Conservation (phyloP, 1,140 invertebrate genomes). For the Tetramorium alpestre region DNA sequence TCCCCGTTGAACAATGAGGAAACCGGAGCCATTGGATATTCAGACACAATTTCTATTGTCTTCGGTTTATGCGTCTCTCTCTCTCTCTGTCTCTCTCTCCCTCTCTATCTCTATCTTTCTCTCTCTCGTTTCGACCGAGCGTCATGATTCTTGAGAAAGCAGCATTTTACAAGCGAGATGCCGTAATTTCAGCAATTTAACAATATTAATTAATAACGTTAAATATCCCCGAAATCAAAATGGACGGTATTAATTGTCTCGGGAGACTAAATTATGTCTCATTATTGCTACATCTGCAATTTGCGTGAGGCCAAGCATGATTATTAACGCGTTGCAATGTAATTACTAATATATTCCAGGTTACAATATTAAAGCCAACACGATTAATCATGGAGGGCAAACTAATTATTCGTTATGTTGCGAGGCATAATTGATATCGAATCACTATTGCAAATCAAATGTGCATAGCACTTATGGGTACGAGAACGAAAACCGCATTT, state of each 20-base stretch:
- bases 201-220: background rate
- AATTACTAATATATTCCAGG: conserved; percentile 55
- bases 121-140: background rate
- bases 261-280: conserved; percentile 18
- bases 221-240: conserved; percentile 15
- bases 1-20: conserved; percentile 50
- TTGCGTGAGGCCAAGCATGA: conserved; percentile 45
- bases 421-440: conserved; percentile 18
- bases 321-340: conserved; percentile 40
- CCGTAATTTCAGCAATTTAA: background rate
- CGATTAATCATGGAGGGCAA: conserved; percentile 48
- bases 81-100: background rate
- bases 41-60: conserved; percentile 55
- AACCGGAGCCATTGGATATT: conserved; percentile 47
- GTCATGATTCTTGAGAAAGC: background rate
- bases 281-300: conserved; percentile 20
- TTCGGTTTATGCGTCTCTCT: background rate
- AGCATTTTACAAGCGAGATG: background rate
- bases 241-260: conserved; percentile 25
- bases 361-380: conserved; percentile 52
- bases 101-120: background rate
- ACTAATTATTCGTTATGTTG: conserved; percentile 34
- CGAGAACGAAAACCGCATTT: background rate
- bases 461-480: no score
- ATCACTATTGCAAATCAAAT: conserved; percentile 23